Base-by-base conservation (phyloP, 1,140 invertebrate genomes). In the Camponotus vicinus region DNA sequence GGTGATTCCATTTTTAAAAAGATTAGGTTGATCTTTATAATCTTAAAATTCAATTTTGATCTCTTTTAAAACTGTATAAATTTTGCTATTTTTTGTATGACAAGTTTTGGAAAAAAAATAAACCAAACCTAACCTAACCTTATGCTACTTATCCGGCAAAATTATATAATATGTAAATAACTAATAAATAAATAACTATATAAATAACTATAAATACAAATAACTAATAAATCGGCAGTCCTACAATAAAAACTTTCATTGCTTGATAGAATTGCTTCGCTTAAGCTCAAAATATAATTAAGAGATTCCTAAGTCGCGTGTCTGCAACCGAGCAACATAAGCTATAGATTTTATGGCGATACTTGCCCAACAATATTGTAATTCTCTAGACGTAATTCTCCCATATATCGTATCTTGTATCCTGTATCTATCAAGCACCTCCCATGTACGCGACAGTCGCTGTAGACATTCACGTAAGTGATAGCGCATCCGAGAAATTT, bases 401-500 rank as follows among this genome's bases (percentile, higher is more conserved):
- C 27, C 40, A 45, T 73, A 82, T 45, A 49, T 82, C 40, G 21
- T 59, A 45, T 71, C 78, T n/a, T 27, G 21, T 45, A 82, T 73
- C 52, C 27, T n/a, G 52, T 73, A 73, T 82, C 79, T 73, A 73
- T 82, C 67, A 73, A 55, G 67, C 40, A 82, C 18, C 37, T 5
- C 6, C 11, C 37, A 57, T 70, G 45, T 49, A 71, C 8, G 67
- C 67, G 79, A 73, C 79, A 73, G 42, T 69, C 52, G 79, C 52
- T 45, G 27, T 34, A 73, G 42, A 79, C 34, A 34, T 40, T 61
- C 37, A 15, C 64, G 34, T 15, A 18, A 52, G 21, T 40, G 49
- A 73, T 73, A 61, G 67, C 52, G 45, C n/a, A 37, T 45, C 79
- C 61, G 69, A 73, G 79, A 83, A 83, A 83, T 83, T 83, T 83